These are phyloP conservation scores for Pavo muticus DNA, from an alignment of 2,113 vertebrate species.

Conservation along the genomic window DNA sequence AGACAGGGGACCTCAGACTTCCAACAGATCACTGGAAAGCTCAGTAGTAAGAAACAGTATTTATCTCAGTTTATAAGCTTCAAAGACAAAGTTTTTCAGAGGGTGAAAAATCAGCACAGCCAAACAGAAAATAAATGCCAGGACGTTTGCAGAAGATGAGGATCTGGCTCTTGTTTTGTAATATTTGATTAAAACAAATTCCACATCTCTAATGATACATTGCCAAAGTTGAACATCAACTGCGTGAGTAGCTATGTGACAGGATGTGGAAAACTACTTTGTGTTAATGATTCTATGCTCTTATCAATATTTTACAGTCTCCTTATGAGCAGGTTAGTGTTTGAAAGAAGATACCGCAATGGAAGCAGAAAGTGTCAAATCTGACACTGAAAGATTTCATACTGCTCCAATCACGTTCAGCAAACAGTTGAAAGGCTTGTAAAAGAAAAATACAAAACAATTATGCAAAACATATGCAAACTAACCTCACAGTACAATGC, in stretches of 20 bases:
- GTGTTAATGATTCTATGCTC: conserved; percentile 53
- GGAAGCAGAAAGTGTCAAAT: conserved; percentile 18
- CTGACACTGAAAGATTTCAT: background rate
- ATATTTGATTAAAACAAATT: conserved; percentile 41
- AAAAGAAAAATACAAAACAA: background rate
- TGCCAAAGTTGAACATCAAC: conserved; percentile 58
- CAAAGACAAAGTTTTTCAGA: background rate
- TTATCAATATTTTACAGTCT: conserved; percentile 63
- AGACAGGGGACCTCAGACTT: conserved; percentile 33
- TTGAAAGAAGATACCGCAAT: conserved; percentile 35
- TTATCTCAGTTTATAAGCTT: conserved; percentile 43
- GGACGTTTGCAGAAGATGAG: background rate
- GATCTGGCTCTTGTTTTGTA: background rate
- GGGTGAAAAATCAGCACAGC: conserved; percentile 5
- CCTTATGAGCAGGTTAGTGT: conserved; percentile 21
- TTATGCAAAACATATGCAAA: background rate
- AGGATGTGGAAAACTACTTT: conserved; percentile 54
- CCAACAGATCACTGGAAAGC: conserved; percentile 46
- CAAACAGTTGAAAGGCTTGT: background rate
- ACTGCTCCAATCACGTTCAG: background rate
- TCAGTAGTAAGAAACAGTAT: conserved; percentile 1
- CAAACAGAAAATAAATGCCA: background rate
- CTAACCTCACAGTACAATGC: background rate
- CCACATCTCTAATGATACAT: background rate
- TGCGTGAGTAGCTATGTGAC: background rate